Base-by-base conservation (phyloP, 1,140 invertebrate species). In the Drosophila jambulina region DNA sequence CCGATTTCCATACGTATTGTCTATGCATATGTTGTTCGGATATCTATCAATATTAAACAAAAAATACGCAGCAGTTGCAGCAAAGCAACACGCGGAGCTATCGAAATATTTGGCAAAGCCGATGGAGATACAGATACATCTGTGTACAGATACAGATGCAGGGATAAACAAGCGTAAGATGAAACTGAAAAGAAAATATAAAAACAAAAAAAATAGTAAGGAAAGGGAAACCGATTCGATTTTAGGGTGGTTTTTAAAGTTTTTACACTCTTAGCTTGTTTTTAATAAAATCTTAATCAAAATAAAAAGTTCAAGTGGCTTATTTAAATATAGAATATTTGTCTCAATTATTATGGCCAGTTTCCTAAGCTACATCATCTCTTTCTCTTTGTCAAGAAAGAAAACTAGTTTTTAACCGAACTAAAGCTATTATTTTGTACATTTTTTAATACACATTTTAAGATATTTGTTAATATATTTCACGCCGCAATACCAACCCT, bases 51-150 rank as follows among this genome's bases (percentile, higher is more conserved):
- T 60, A 58, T 48, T 70, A 34, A 69, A 51, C 6, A 32, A 32
- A 51, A 32, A 51, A 51, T 29, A 29, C 43, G 32, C 25, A 38
- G 42, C 48, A 65, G 45, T 36, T 72, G 70, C 38, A 71, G 29
- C 38, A 32, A 23, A 32, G 49, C 32, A n/a, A 19, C 13, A 49
- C 46, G 25, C 53, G 9, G 17, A 42, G 54, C 42, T 17, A 27
- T 69, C 32, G 5, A 75, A 74, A 74, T 74, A 75, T 75, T 74
- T 75, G 40, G 71, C 71, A 62, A 75, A 75, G 57, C 32, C 46
- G 17, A 38, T 64, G 21, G 25, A 42, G 19, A 40, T 62, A 61
- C 59, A 74, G 38, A 72, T 8, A 49, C 3, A 45, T 9, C 2
- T 17, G 1, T 1, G 0, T 12, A 65, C 48, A 70, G 21, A 72